phyloP scores from a whole-genome alignment of 2,797 vertebrate genomes.

The Enteromius anoplus region DNA sequence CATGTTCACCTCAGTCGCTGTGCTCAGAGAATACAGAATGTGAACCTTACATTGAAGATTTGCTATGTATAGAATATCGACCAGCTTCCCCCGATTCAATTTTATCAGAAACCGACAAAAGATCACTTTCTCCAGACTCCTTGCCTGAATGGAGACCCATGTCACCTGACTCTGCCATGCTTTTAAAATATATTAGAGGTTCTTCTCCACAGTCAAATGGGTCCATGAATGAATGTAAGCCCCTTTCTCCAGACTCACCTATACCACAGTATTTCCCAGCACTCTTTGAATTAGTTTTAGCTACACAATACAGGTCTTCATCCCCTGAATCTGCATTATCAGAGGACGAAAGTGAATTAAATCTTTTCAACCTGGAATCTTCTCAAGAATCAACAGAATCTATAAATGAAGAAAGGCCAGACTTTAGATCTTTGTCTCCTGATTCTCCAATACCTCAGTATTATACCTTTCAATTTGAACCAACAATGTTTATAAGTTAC shows the following conservation, averaged over 20 bases:
- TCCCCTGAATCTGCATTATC: constrained; percentile 62
- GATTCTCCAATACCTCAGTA: constrained; percentile 49
- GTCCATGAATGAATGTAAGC: constrained; percentile 61
- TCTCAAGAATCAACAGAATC: constrained; percentile 58
- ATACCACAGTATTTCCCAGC: constrained; percentile 27
- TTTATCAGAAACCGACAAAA: constrained; percentile 24
- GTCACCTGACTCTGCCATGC: constrained; percentile 54
- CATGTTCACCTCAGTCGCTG: constrained; percentile 67
- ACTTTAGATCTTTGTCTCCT: constrained; percentile 22
- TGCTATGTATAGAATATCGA: constrained; percentile 45
- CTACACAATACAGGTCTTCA: constrained; percentile 48
- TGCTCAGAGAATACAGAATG: constrained; percentile 64
- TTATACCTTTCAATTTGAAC: neutral
- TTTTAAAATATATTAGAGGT: constrained; percentile 56
- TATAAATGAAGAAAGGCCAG: neutral
- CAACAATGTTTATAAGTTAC: neutral
- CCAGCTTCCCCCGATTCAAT: constrained; percentile 58
- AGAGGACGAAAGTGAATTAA: constrained; percentile 62
- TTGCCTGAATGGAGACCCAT: constrained; percentile 32
- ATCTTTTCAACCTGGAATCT: neutral
- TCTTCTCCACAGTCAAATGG: constrained; percentile 70
- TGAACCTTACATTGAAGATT: too few relatives aligned
- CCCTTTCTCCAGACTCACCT: constrained; percentile 66
- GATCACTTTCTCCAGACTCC: constrained; percentile 45
- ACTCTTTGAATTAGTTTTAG: constrained; percentile 24